Evolutionary conservation across 2,113 vertebrate species (phyloP), one percentile per base, ranked within the genome.

Genomic region (Ceyx melanurus): DNA sequence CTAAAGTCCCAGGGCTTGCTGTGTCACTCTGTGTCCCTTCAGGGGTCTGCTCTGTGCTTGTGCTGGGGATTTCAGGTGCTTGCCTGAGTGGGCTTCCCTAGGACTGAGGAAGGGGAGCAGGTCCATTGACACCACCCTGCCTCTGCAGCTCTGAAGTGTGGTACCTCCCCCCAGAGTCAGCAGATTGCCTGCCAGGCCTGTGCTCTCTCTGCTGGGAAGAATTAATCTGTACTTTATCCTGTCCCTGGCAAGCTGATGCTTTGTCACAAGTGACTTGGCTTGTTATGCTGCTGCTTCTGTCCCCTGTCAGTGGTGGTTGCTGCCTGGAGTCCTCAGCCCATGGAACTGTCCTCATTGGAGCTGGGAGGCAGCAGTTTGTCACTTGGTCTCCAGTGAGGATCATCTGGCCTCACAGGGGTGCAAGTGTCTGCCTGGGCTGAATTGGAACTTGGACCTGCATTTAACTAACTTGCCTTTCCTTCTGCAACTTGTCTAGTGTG

Each of bases 331-430:
- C 33, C 61, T 60, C 43, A n/a, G 51, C 37, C 70, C 40, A 4
- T 21, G 11, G 61, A 18, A 23, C 67, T 23, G 8, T 50, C 65
- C 10, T 51, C 20, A 0, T 10, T 6, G 15, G 53, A 53, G 43
- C 1, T 28, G 56, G 51, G 82, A 31, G n/a, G 10, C 43, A 25
- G 75, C 25, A 31, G 23, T 66, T 70, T 6, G 65, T 45, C 66
- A 1, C 12, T 3, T 33, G 17, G 1, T 7, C 35, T 43, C 17
- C 35, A 40, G 1, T 19, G 40, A 57, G 68, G 16, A 4, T 35
- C 33, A 2, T 29, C 56, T 62, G 60, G 57, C 50, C 76, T 73
- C 48, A 31, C 1, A 64, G 40, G 22, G 40, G 18, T 67, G 31
- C 0, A 1, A 66, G 5, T 0, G 3, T 54, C 28, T 31, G 7